Evolutionary conservation across 92 coral and sea anemone genomes (phyloP), one percentile per base, ranked within the genome.

Genomic region (Epizoanthus ramosus): DNA sequence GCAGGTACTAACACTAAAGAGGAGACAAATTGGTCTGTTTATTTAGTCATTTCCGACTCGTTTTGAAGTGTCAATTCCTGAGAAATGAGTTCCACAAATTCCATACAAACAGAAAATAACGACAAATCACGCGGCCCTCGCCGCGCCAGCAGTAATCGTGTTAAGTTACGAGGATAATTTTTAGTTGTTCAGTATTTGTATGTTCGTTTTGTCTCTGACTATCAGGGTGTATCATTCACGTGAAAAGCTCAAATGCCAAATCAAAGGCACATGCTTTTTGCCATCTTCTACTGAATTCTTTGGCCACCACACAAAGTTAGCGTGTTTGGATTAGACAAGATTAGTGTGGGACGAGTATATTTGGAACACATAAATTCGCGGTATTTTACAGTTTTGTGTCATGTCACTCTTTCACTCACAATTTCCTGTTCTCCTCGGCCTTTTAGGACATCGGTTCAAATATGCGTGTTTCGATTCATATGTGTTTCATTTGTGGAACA

Each of bases 291-390:
- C 54, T 13, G 16, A 57, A 58, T 19, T 12, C 4, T 58, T 41
- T 76, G 47, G 5, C 8, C 39, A 22, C 82, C 82, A 23, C 82
- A 77, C 61, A 39, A 39, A 77, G 61, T 37, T 77, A 19, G 37
- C 71, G 41, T 77, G 71, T 37, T 43, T 69, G 53, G 66, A 19
- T 77, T 77, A 77, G 60, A 24, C n/a, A 0, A 15, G 71, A 77
- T 77, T 77, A 77, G 43, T 18, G 82, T 77, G 82, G 22, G 71
- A 70, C 41, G 37, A 61, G 71, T 63, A 60, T 77, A 77, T 60
- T 61, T 77, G 57, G 8, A 60, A 41, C 39, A 18, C 35, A 28
- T 16, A 65, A 28, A n/a, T 24, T 33, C n/a, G 72, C 72, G 72
- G 47, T 67, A 61, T 61, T 57, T 77, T 77, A 31, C 33, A 52